A percentile compares a stretch with the other conserved stretches of the same genome.
Evolutionary conservation across 2,888 invertebrate genomes (phyloP).

Genomic region (Oscheius myriophilus): DNA sequence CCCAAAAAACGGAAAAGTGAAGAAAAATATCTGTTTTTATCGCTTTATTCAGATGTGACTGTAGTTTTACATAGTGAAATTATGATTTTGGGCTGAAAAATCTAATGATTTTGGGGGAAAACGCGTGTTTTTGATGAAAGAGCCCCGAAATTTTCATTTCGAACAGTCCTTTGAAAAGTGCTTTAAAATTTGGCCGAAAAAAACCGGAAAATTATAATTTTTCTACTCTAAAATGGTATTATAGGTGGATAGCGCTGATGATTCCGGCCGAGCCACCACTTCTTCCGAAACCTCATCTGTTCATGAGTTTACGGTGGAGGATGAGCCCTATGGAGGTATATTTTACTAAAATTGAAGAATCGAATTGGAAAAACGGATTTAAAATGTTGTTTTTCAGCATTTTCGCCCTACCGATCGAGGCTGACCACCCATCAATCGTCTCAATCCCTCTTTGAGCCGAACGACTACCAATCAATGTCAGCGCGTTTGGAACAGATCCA

Average conservation of each 20-base stretch:
- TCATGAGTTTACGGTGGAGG: slow-evolving; percentile 26
- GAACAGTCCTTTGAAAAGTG: no score
- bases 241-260: slow-evolving; percentile 41
- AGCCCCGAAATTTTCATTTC: no score
- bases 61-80: no score
- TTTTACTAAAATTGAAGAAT: neutral
- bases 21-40: no score
- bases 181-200: no score
- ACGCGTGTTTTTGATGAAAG: no score
- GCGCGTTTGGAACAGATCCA: slow-evolving; percentile 41
- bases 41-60: no score
- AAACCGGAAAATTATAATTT: no score
- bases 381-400: slow-evolving; percentile 34
- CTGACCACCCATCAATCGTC: slow-evolving; percentile 35
- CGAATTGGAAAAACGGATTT: neutral
- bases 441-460: slow-evolving; percentile 43
- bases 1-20: no score
- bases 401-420: slow-evolving; percentile 43
- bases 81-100: no score
- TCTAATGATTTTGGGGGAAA: no score
- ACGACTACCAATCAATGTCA: slow-evolving; percentile 34
- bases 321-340: slow-evolving; percentile 31
- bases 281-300: slow-evolving; percentile 33
- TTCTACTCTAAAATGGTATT: no score
- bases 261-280: slow-evolving; percentile 42